These are phyloP conservation scores for Copsychus sechellarum DNA, from an alignment of 2,113 vertebrate genomes.

Conservation along the genomic window DNA sequence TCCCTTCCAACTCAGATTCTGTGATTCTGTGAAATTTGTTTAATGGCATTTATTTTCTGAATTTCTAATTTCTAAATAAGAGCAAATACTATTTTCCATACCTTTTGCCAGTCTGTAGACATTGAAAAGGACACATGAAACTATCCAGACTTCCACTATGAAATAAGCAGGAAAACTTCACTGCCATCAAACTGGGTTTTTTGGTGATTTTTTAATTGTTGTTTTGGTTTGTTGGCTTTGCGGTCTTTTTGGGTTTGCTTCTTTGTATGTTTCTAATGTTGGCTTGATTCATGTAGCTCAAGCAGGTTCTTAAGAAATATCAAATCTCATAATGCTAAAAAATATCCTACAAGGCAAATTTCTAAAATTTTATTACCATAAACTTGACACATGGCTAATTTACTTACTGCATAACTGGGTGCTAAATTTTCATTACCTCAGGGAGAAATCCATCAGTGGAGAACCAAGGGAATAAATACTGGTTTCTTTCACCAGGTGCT, in stretches of 20 bases:
- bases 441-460: background rate
- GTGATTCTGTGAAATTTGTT: background rate
- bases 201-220: background rate
- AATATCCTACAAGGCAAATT: background rate
- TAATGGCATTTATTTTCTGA: background rate
- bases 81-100: background rate
- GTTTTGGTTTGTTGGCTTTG: background rate
- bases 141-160: background rate
- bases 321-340: background rate
- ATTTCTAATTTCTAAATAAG: background rate
- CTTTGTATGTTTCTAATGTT: background rate
- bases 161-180: background rate
- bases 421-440: background rate
- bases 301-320: background rate
- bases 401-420: background rate
- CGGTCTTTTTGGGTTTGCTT: background rate
- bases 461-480: background rate
- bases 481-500: background rate
- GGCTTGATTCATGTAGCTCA: background rate
- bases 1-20: background rate
- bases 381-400: background rate
- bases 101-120: background rate
- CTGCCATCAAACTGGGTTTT: background rate
- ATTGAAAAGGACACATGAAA: rapidly evolving
- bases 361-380: background rate